These are phyloP conservation scores for Pachliopta kotzebuea DNA, from an alignment of 2,888 invertebrate genomes.

Conservation along the genomic window DNA sequence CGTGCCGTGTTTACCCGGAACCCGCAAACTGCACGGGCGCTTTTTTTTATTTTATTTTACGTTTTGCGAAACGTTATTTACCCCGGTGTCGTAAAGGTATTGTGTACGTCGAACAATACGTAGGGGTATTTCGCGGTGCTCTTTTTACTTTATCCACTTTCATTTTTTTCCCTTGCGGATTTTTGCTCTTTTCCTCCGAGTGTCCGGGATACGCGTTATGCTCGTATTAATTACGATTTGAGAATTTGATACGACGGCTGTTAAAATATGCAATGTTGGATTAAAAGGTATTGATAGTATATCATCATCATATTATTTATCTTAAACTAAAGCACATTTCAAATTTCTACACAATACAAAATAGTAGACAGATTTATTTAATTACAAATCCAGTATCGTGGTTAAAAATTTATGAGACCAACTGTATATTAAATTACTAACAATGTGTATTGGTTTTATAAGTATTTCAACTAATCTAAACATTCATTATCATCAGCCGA, in stretches of 20 bases:
- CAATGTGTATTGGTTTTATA: no score
- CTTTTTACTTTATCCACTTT: conserved; percentile 38
- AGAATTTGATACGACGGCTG: conserved; percentile 45
- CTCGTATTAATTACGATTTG: conserved; percentile 56
- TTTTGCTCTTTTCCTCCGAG: conserved; percentile 47
- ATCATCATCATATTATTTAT: no score
- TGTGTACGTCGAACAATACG: conserved; percentile 70
- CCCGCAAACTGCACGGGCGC: conserved; percentile 68
- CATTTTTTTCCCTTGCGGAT: conserved; percentile 36
- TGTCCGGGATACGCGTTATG: conserved; percentile 41
- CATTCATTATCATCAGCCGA: no score
- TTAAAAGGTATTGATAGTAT: no score
- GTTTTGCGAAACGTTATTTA: conserved; percentile 76
- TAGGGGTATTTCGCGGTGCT: conserved; percentile 56
- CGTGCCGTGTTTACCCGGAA: conserved; percentile 75
- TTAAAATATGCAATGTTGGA: conserved; percentile 32
- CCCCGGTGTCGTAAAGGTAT: conserved; percentile 76
- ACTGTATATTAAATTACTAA: no score
- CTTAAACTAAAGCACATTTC: no score
- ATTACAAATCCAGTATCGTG: no score
- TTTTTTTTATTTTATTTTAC: conserved; percentile 56
- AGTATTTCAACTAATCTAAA: no score
- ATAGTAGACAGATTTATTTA: no score
- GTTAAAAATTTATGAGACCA: no score
- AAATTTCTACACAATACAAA: no score